A percentile compares a stretch with the other conserved stretches of the same genome.
Evolutionary conservation across 30 jellyfish, hydroid and myxozoan genomes (phyloP).

Genomic region (Sanderia malayensis): DNA sequence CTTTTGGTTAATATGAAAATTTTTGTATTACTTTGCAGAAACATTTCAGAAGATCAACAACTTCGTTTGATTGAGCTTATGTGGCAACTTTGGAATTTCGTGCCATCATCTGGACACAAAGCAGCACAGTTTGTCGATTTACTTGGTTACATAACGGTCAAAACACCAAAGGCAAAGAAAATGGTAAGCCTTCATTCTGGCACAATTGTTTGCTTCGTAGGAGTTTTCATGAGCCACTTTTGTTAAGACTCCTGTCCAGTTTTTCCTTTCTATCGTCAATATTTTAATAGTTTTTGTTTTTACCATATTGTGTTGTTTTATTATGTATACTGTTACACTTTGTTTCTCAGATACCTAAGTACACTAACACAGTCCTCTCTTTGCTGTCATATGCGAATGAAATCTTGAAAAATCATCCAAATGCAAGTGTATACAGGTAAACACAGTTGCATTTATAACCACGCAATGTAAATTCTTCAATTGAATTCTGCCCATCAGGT

Average conservation of each 20-base stretch:
- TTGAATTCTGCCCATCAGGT: too few relatives aligned
- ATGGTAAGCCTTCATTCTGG: constrained; percentile 58
- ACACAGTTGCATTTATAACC: too few relatives aligned
- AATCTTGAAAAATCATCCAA: constrained; percentile 76
- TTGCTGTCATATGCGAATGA: constrained; percentile 30
- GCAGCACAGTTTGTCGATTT: constrained; percentile 98
- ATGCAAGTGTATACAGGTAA: constrained; percentile 88
- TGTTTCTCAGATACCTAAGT: constrained; percentile 28
- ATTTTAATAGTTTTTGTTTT: too few relatives aligned
- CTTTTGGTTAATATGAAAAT: too few relatives aligned
- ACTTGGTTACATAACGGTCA: constrained; percentile 84
- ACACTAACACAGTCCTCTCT: constrained; percentile 23
- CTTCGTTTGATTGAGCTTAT: constrained; percentile 55
- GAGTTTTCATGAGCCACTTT: too few relatives aligned
- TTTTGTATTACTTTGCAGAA: constrained; percentile 25
- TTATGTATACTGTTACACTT: background rate
- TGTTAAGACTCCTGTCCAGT: too few relatives aligned
- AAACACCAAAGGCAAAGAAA: constrained; percentile 49
- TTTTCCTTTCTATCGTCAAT: too few relatives aligned
- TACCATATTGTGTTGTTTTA: too few relatives aligned
- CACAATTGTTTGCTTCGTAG: too few relatives aligned
- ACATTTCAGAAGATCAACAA: constrained; percentile 68
- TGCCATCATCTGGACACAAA: constrained; percentile 85
- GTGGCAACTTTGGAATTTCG: constrained; percentile 85
- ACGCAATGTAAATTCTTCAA: too few relatives aligned